A percentile compares a stretch with the other conserved stretches of the same genome.
These are phyloP conservation scores for Urocolius indicus DNA, from an alignment of 2,113 vertebrate genomes.

Conservation along the genomic window DNA sequence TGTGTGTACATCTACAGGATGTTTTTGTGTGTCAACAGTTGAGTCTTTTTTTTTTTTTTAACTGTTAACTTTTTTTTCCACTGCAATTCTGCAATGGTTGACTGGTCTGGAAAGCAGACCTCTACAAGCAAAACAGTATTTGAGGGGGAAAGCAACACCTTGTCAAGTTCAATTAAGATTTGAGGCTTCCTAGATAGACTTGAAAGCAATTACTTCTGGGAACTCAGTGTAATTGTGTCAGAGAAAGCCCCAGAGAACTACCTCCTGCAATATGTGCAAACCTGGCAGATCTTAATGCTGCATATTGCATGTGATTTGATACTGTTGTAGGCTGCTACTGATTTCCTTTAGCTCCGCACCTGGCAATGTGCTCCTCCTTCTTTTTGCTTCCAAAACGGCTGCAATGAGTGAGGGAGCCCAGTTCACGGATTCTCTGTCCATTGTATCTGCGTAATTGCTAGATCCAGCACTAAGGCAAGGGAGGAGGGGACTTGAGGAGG, in stretches of 20 bases:
- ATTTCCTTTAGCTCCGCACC: neutral
- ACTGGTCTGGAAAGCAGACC: neutral
- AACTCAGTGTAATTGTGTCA: neutral
- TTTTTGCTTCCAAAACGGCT: rapidly evolving
- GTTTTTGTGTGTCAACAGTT: neutral
- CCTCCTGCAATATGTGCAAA: neutral
- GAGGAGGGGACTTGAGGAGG: neutral
- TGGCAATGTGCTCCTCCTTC: rapidly evolving
- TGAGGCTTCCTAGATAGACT: neutral
- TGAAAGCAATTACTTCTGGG: neutral
- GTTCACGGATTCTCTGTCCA: neutral
- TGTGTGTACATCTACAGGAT: neutral
- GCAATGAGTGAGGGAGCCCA: neutral
- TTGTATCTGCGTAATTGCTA: rapidly evolving
- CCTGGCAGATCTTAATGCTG: neutral
- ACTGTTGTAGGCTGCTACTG: neutral
- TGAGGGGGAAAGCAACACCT: neutral
- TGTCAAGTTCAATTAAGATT: neutral
- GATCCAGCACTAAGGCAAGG: neutral
- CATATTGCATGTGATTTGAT: neutral
- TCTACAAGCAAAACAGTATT: neutral
- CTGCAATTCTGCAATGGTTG: neutral
- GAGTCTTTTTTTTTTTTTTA: neutral
- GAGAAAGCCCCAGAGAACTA: neutral
- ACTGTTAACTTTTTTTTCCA: neutral